These are phyloP conservation scores for Pteria penguin DNA, from an alignment of 2,888 invertebrate species.

Conservation along the genomic window DNA sequence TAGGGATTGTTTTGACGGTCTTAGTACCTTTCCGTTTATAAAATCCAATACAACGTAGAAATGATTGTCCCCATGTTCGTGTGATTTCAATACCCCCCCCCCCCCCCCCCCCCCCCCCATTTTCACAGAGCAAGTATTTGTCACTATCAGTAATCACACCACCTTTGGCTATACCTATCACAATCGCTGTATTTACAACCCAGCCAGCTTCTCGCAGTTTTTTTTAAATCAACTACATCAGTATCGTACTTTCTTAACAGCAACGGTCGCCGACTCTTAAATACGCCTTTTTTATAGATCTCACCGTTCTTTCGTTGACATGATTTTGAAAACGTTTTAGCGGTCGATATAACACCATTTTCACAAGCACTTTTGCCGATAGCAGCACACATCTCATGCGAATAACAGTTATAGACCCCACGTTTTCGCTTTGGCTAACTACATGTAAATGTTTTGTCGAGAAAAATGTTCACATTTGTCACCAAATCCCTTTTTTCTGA, in stretches of 20 bases:
- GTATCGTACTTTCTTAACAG: conserved; percentile 31
- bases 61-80: neutral
- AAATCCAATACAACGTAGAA: neutral
- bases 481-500: neutral
- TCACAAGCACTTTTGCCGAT: conserved; percentile 13
- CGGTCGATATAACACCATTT: conserved; percentile 1
- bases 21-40: neutral
- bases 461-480: neutral
- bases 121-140: neutral
- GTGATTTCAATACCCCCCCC: neutral
- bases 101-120: too few species aligned
- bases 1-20: neutral
- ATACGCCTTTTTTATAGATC: conserved; percentile 2
- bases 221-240: conserved; percentile 25
- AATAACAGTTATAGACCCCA: conserved; percentile 6
- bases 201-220: conserved; percentile 23
- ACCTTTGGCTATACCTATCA: conserved; percentile 24
- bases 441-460: neutral
- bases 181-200: conserved; percentile 22
- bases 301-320: neutral
- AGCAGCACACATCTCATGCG: conserved; percentile 8
- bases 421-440: conserved; percentile 2
- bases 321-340: neutral
- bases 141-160: neutral
- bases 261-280: conserved; percentile 18